Percentiles rank a stretch among this genome's conserved stretches.
These are phyloP conservation scores for Hyposmocoma kahamanoa DNA, from an alignment of 1,140 invertebrate genomes.

Conservation along the genomic window DNA sequence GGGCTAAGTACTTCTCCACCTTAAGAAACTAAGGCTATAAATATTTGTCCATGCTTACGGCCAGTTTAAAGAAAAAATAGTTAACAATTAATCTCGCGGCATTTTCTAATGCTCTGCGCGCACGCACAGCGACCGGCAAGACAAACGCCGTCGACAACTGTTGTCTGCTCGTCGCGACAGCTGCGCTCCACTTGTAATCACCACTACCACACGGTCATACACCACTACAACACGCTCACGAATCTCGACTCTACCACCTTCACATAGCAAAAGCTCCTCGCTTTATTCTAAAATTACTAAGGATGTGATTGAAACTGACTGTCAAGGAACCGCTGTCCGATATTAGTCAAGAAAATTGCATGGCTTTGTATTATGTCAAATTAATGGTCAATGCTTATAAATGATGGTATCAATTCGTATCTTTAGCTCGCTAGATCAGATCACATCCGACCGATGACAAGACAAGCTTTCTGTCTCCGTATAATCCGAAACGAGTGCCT, in stretches of 20 bases:
- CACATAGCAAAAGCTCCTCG: conserved; percentile 13
- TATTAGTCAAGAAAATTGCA: conserved; percentile 43
- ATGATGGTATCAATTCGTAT: conserved; percentile 21
- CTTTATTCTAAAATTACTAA: conserved; percentile 11
- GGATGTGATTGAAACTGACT: conserved; percentile 38
- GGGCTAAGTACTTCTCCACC: too few relatives aligned
- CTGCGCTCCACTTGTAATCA: conserved; percentile 53
- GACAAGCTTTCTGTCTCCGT: background rate
- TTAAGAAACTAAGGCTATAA: too few relatives aligned
- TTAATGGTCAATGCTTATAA: conserved; percentile 26
- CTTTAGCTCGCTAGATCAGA: background rate
- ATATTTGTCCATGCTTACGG: too few relatives aligned
- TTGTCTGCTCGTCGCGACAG: conserved; percentile 65
- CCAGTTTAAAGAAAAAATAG: conserved; percentile 1
- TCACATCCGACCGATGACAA: background rate
- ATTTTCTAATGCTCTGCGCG: conserved; percentile 8
- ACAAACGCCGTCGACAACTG: conserved; percentile 59
- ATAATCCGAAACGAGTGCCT: too few relatives aligned
- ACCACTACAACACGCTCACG: background rate
- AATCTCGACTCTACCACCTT: conserved; percentile 12
- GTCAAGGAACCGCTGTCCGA: conserved; percentile 37
- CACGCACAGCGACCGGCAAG: conserved; percentile 36
- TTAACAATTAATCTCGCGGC: background rate
- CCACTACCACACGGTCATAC: background rate
- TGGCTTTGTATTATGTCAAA: conserved; percentile 33